Evolutionary conservation across 2,888 invertebrate species (phyloP).

Genomic region (Dasysyrphus albostriatus): DNA sequence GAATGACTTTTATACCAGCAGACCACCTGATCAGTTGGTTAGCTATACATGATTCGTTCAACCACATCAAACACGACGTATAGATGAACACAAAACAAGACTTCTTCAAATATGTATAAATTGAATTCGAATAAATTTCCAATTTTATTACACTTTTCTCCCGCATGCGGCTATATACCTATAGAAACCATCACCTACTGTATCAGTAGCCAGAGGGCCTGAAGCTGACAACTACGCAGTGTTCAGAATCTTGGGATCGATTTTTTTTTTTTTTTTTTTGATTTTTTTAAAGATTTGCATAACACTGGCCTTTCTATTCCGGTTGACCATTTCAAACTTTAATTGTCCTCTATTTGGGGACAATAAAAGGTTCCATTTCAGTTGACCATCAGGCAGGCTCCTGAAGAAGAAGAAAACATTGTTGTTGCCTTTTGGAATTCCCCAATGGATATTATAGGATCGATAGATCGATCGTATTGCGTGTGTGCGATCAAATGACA

Average conservation of each 20-base stretch:
- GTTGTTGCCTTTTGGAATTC: constrained; percentile 29
- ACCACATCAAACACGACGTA: not conserved
- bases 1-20: constrained; percentile 8
- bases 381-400: constrained; percentile 12
- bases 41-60: constrained; percentile 17
- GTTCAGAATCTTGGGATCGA: constrained; percentile 7
- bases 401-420: constrained; percentile 56
- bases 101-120: constrained; percentile 16
- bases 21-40: constrained; percentile 62
- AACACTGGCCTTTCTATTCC: constrained; percentile 56
- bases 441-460: constrained; percentile 21
- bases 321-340: constrained; percentile 37
- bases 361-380: constrained; percentile 48
- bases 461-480: not conserved
- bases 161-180: constrained; percentile 5
- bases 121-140: constrained; percentile 56
- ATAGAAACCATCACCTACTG: constrained; percentile 35
- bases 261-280: constrained; percentile 9
- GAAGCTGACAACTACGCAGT: constrained; percentile 56
- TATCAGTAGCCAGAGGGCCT: constrained; percentile 55
- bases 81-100: constrained; percentile 20
- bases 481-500: constrained; percentile 53
- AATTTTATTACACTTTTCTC: constrained; percentile 59
- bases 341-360: constrained; percentile 55
- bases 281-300: constrained; percentile 62